Evolutionary conservation across 2,113 vertebrate species (phyloP).

Genomic region (Bagarius yarrelli): DNA sequence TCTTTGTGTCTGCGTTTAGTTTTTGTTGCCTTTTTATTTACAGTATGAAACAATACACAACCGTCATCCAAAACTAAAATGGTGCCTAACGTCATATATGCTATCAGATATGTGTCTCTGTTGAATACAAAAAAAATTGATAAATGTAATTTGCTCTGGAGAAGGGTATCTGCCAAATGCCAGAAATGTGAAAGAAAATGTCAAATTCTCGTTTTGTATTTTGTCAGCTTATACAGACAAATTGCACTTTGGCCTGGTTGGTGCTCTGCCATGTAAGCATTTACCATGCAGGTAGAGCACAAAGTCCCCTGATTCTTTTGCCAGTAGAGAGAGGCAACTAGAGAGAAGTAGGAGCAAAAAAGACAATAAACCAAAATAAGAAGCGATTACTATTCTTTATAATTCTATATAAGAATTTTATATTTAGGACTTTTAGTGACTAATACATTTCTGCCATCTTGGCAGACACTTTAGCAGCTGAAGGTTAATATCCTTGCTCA

Average conservation of each 20-base stretch:
- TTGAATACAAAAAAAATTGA: too few species aligned
- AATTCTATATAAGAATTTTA: too few species aligned
- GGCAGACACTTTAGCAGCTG: not conserved
- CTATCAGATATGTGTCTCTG: not conserved
- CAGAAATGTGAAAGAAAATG: too few species aligned
- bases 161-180: too few species aligned
- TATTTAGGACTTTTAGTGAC: not conserved
- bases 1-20: not conserved
- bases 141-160: too few species aligned
- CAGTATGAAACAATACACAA: not conserved
- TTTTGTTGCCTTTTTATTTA: not conserved
- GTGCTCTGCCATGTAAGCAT: slow-evolving; percentile 95
- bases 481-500: too few species aligned
- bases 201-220: slow-evolving; percentile 22
- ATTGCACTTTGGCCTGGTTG: slow-evolving; percentile 99
- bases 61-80: not conserved
- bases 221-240: slow-evolving; percentile 99
- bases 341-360: slow-evolving; percentile 40
- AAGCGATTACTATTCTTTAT: too few species aligned
- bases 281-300: slow-evolving; percentile 97
- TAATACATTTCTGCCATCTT: not conserved
- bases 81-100: not conserved
- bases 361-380: not conserved
- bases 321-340: slow-evolving; percentile 72
- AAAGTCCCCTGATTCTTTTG: slow-evolving; percentile 99